A percentile compares a stretch with the other conserved stretches of the same genome.
Conservation (phyloP, 2,797 vertebrate species). For the Ibycter americanus region DNA sequence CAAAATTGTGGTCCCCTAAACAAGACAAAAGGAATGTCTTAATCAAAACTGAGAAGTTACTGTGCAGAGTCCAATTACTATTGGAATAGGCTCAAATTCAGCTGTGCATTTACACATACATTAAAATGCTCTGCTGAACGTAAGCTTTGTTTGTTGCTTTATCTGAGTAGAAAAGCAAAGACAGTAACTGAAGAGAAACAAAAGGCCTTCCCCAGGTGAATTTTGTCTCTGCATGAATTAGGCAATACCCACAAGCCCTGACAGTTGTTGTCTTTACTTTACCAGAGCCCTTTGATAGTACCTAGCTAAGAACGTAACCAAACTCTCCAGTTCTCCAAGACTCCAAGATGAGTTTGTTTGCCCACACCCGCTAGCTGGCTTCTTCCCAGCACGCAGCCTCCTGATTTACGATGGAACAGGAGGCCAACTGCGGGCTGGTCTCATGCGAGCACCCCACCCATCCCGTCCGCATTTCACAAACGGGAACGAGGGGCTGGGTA, state of each 20-base stretch:
- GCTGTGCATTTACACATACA: rapidly evolving
- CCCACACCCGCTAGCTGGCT: background rate
- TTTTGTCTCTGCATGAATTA: background rate
- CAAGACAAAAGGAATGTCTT: background rate
- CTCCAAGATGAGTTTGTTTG: background rate
- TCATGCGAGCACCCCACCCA: background rate
- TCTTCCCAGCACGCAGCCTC: background rate
- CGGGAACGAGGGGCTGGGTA: background rate
- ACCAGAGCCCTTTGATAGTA: background rate
- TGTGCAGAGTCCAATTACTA: background rate
- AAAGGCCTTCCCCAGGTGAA: background rate
- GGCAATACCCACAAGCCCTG: background rate
- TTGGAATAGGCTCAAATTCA: background rate
- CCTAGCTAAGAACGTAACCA: background rate
- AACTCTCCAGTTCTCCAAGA: background rate
- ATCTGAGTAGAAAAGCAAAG: background rate
- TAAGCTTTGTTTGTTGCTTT: background rate
- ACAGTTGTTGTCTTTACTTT: background rate
- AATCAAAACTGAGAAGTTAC: background rate
- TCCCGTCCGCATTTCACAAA: background rate
- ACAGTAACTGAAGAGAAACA: background rate
- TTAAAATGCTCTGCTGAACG: background rate
- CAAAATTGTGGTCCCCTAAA: background rate
- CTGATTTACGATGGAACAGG: rapidly evolving
- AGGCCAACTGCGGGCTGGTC: background rate